A percentile compares a stretch with the other conserved stretches of the same genome.
phyloP scores from a whole-genome alignment of 1,140 invertebrate genomes.

The Drosophila insularis region DNA sequence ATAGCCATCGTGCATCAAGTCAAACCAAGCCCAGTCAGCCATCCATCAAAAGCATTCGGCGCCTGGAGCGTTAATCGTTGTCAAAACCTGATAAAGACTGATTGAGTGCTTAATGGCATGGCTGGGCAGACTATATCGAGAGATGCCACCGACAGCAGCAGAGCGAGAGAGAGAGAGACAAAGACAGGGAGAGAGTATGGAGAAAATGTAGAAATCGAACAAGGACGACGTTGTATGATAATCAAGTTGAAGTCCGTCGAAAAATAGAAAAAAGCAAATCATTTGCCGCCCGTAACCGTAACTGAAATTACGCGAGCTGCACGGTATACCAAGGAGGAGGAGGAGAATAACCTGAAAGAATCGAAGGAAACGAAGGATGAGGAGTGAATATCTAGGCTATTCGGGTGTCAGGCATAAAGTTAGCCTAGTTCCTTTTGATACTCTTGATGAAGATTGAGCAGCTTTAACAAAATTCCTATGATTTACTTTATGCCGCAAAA shows the following conservation, averaged over 20 bases:
- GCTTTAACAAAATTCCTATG: constrained; percentile 35
- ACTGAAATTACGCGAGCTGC: constrained; percentile 13
- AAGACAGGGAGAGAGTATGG: background rate
- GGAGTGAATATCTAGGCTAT: background rate
- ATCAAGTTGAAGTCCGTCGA: constrained; percentile 50
- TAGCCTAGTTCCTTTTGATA: constrained; percentile 38
- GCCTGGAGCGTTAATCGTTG: constrained; percentile 77
- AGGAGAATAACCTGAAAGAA: background rate
- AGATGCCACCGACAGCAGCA: background rate
- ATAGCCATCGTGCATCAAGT: constrained; percentile 22
- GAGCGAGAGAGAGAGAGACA: background rate
- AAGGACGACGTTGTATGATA: constrained; percentile 41
- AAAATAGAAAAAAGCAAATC: constrained; percentile 57
- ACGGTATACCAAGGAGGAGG: background rate
- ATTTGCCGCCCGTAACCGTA: constrained; percentile 1
- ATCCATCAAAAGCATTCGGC: constrained; percentile 77
- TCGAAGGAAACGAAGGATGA: background rate
- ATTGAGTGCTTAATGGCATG: constrained; percentile 79
- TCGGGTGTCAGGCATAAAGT: constrained; percentile 17
- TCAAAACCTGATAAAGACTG: constrained; percentile 81
- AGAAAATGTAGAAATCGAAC: constrained; percentile 16
- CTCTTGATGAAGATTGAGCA: constrained; percentile 67
- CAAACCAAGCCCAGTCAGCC: constrained; percentile 51
- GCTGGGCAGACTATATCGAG: constrained; percentile 21
- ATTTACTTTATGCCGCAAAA: constrained; percentile 37